Percentiles rank a stretch among this genome's conserved stretches.
Conservation (phyloP, 2,888 invertebrate species). For the Diaperis boleti region DNA sequence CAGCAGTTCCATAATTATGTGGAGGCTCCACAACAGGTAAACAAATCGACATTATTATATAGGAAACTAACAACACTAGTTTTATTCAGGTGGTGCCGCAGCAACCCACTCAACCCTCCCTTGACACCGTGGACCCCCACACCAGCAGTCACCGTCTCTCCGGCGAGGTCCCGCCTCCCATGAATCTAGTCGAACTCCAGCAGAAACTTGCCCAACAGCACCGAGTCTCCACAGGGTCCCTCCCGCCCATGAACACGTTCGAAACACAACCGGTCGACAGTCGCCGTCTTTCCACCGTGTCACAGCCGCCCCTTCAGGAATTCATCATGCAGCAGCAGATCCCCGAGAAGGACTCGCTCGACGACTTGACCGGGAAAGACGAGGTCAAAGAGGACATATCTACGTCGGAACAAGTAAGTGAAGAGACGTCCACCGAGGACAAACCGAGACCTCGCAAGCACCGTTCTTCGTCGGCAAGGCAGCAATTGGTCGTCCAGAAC, state of each 20-base stretch:
- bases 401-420: slow-evolving; percentile 61
- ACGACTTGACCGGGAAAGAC: slow-evolving; percentile 23
- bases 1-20: slow-evolving; percentile 38
- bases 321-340: slow-evolving; percentile 35
- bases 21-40: slow-evolving; percentile 46
- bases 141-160: slow-evolving; percentile 10
- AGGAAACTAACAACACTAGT: no score
- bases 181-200: slow-evolving; percentile 61
- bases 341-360: slow-evolving; percentile 29
- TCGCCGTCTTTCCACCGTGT: slow-evolving; percentile 58
- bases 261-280: slow-evolving; percentile 54
- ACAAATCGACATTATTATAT: neutral
- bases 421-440: slow-evolving; percentile 64
- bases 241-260: slow-evolving; percentile 60
- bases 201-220: slow-evolving; percentile 61
- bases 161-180: slow-evolving; percentile 49
- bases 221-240: slow-evolving; percentile 58
- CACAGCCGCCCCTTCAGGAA: slow-evolving; percentile 38
- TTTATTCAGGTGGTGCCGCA: slow-evolving; percentile 10
- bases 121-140: neutral
- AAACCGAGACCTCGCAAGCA: slow-evolving; percentile 45
- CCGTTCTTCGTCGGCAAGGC: slow-evolving; percentile 56
- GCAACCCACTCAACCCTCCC: neutral
- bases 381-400: slow-evolving; percentile 47
- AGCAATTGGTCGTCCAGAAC: slow-evolving; percentile 77